A percentile compares a stretch with the other conserved stretches of the same genome.
Conservation (phyloP, 1,140 invertebrate genomes). For the Heterodera schachtii region DNA sequence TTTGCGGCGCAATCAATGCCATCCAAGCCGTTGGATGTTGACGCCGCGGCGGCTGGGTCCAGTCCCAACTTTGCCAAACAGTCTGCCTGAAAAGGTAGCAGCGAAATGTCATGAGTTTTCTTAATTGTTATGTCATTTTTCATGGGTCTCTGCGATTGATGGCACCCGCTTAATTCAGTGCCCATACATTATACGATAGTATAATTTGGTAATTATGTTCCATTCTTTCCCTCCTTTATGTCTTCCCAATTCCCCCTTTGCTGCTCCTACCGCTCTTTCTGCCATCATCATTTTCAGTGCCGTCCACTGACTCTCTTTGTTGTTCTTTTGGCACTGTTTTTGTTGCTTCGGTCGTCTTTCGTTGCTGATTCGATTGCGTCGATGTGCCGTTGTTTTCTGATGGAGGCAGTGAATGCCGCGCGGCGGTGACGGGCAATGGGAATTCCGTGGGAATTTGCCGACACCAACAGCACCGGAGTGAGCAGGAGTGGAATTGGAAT, state of each 20-base stretch:
- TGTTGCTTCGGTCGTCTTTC: background rate
- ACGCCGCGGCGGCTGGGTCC: conserved; percentile 39
- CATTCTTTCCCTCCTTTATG: background rate
- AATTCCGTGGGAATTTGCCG: background rate
- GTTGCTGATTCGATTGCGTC: background rate
- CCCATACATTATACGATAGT: too few relatives aligned
- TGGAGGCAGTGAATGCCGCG: background rate
- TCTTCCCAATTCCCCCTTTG: background rate
- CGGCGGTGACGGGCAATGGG: background rate
- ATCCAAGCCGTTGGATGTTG: conserved; percentile 24
- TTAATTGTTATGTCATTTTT: too few relatives aligned
- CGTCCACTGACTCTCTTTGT: conserved; percentile 57
- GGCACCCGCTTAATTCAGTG: too few relatives aligned
- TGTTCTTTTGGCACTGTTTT: background rate
- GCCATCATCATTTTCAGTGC: conserved; percentile 66
- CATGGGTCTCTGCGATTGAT: too few relatives aligned
- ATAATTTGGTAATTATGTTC: too few relatives aligned
- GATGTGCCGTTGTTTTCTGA: background rate
- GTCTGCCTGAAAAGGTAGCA: conserved; percentile 56
- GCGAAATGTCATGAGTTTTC: too few relatives aligned
- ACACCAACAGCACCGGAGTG: conserved; percentile 11
- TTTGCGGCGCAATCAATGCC: background rate
- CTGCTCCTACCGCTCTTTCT: conserved; percentile 45
- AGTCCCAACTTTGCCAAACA: conserved; percentile 64
- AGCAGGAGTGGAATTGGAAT: too few relatives aligned